Evolutionary conservation across 2,113 vertebrate species (phyloP).

Genomic region (Elanus axillaris): DNA sequence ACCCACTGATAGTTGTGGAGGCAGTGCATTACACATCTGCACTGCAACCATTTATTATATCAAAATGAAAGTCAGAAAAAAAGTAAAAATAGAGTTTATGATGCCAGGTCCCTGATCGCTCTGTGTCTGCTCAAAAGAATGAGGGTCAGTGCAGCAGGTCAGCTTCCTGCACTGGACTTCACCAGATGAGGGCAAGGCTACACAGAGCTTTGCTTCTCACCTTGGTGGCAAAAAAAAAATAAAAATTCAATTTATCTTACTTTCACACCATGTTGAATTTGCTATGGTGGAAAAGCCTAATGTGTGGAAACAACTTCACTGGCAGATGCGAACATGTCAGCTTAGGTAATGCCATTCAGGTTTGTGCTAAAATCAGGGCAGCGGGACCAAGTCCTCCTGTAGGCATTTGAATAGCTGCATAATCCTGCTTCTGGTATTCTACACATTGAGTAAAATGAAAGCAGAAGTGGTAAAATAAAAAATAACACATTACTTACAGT

Average conservation of each 20-base stretch:
- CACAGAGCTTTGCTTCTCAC: not conserved
- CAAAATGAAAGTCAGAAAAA: not conserved
- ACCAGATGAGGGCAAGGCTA: not conserved
- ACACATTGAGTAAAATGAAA: not conserved
- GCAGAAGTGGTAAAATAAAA: not conserved
- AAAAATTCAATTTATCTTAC: not conserved
- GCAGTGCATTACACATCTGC: not conserved
- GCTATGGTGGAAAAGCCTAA: not conserved
- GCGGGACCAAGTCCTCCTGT: not conserved
- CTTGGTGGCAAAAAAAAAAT: not conserved
- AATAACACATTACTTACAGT: not conserved
- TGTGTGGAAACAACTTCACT: not conserved
- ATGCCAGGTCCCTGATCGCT: not conserved
- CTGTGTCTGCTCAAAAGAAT: not conserved
- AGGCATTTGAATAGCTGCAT: not conserved
- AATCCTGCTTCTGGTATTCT: not conserved
- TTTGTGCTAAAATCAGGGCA: not conserved
- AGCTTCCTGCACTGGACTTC: not conserved
- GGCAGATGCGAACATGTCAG: not conserved
- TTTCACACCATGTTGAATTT: not conserved
- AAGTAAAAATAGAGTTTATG: not conserved
- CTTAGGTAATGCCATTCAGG: not conserved
- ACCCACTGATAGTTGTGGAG: not conserved
- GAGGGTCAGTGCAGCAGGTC: not conserved
- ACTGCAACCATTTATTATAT: not conserved